Percentiles rank a stretch among this genome's conserved stretches.
These are phyloP conservation scores for Mactromeris polynyma DNA, from an alignment of 2,888 invertebrate genomes.

Conservation along the genomic window DNA sequence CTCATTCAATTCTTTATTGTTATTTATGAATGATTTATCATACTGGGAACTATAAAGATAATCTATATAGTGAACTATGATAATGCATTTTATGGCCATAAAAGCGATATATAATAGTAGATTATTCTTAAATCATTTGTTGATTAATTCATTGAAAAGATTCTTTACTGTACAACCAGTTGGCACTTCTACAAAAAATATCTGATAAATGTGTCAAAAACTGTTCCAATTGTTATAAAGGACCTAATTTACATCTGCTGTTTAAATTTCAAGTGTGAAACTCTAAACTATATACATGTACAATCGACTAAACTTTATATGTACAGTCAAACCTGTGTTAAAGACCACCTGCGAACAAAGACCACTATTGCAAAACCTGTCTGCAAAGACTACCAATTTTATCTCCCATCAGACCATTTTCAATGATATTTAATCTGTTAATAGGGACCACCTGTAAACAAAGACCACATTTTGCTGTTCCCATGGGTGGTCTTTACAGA, in stretches of 20 bases:
- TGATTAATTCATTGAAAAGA: conserved; percentile 5
- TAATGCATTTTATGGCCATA: not conserved
- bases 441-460: too few species aligned
- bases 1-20: not conserved
- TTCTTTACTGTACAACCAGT: not conserved
- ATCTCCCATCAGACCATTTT: too few species aligned
- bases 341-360: too few species aligned
- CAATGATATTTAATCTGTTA: too few species aligned
- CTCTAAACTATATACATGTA: not conserved
- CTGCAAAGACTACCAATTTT: too few species aligned
- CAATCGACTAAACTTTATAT: not conserved
- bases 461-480: too few species aligned
- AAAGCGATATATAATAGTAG: not conserved
- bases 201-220: not conserved
- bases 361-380: too few species aligned
- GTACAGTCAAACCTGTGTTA: too few species aligned
- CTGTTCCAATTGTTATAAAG: not conserved
- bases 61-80: not conserved
- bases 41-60: not conserved
- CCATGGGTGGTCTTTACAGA: too few species aligned
- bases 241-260: not conserved
- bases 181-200: not conserved
- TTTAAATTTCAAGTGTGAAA: conserved; percentile 5
- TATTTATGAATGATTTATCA: conserved; percentile 11
- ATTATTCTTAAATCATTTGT: not conserved